A percentile compares a stretch with the other conserved stretches of the same genome.
Conservation (phyloP, 2,888 invertebrate genomes). For the Platerodrilus igneus region DNA sequence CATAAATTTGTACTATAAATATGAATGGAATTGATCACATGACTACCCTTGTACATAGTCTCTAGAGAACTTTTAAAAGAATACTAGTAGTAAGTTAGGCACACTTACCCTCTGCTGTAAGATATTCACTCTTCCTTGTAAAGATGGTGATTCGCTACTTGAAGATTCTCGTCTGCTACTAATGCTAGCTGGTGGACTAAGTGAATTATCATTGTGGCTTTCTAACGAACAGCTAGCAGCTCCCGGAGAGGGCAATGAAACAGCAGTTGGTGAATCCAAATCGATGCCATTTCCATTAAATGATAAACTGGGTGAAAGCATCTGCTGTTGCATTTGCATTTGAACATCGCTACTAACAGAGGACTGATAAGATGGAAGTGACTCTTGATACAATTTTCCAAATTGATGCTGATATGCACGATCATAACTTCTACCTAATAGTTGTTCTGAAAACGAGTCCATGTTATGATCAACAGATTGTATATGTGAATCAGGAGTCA, state of each 20-base stretch:
- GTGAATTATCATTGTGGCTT: constrained; percentile 58
- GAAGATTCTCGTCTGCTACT: constrained; percentile 60
- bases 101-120: constrained; percentile 89
- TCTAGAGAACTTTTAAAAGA: too few relatives aligned
- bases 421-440: constrained; percentile 49
- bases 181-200: constrained; percentile 65
- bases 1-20: too few relatives aligned
- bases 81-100: too few relatives aligned
- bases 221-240: constrained; percentile 68
- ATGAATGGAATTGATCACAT: too few relatives aligned
- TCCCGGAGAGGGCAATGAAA: constrained; percentile 77
- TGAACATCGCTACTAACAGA: constrained; percentile 52
- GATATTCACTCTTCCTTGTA: constrained; percentile 62
- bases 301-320: constrained; percentile 52
- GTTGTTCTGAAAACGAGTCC: constrained; percentile 72
- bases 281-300: constrained; percentile 64
- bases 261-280: constrained; percentile 69
- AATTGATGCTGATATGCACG: constrained; percentile 38
- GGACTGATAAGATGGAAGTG: constrained; percentile 43
- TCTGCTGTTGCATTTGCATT: constrained; percentile 61
- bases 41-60: too few relatives aligned
- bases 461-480: constrained; percentile 55
- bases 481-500: constrained; percentile 61
- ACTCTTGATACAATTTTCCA: constrained; percentile 45
- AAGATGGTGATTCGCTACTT: constrained; percentile 52